Evolutionary conservation across 2,113 vertebrate species (phyloP).

Genomic region (Plestiodon gilberti): DNA sequence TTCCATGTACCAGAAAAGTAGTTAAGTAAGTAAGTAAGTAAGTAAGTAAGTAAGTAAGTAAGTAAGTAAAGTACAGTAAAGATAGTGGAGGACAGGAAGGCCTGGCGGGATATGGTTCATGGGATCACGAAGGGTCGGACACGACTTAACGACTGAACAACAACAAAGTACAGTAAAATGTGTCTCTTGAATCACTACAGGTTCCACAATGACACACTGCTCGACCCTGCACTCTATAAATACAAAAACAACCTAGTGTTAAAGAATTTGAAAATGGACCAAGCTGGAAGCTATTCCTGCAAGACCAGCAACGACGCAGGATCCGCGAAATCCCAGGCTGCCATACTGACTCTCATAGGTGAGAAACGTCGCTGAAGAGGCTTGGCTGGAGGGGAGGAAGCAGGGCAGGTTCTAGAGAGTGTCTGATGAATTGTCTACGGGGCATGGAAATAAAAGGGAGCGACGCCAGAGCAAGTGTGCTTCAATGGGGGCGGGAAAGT

Average conservation of each 20-base stretch:
- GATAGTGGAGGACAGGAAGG: too few species aligned
- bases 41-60: too few species aligned
- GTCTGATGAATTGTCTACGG: not conserved
- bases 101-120: too few species aligned
- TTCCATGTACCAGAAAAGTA: too few species aligned
- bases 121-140: too few species aligned
- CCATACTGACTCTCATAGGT: slow-evolving; percentile 88
- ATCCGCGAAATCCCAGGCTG: slow-evolving; percentile 84
- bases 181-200: slow-evolving; percentile 64
- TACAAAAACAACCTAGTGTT: slow-evolving; percentile 86
- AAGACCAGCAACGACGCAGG: slow-evolving; percentile 88
- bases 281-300: slow-evolving; percentile 92
- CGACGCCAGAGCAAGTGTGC: too few species aligned
- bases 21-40: too few species aligned
- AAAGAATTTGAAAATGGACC: slow-evolving; percentile 81
- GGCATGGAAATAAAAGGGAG: not conserved
- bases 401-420: not conserved
- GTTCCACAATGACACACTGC: slow-evolving; percentile 90
- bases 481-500: too few species aligned
- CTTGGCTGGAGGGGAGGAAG: not conserved
- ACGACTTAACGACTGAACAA: too few species aligned
- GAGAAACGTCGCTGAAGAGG: slow-evolving; percentile 16
- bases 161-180: too few species aligned
- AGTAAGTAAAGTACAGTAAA: too few species aligned
- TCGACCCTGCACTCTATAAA: slow-evolving; percentile 80